phyloP scores from a whole-genome alignment of 2,797 vertebrate genomes.

The Cossypha niveicapilla region DNA sequence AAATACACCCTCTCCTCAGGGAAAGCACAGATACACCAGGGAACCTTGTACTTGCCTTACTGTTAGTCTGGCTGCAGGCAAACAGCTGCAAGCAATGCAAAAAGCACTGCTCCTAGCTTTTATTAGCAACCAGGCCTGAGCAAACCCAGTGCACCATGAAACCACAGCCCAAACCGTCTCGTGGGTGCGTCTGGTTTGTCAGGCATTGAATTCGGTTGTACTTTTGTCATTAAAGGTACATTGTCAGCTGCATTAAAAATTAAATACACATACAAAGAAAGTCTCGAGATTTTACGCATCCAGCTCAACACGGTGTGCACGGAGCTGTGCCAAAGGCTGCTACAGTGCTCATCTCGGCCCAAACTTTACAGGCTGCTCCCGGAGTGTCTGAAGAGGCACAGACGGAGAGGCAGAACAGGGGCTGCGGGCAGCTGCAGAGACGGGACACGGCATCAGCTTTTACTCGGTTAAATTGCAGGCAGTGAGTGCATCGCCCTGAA shows the following conservation, averaged over 20 bases:
- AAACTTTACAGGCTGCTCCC: accelerated
- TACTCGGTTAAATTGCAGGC: background rate
- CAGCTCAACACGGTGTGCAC: accelerated
- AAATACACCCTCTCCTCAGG: background rate
- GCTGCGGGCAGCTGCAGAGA: too few relatives aligned
- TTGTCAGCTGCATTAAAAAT: background rate
- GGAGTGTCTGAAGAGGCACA: background rate
- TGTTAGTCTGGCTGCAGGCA: accelerated
- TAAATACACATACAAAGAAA: accelerated
- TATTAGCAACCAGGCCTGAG: background rate
- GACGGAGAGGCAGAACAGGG: accelerated
- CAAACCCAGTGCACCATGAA: background rate
- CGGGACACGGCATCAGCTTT: background rate
- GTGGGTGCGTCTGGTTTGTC: accelerated
- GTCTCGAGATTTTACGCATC: background rate
- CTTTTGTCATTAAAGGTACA: background rate
- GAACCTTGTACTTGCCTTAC: too few relatives aligned
- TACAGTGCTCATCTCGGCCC: background rate
- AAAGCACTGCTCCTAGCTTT: background rate
- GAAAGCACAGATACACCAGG: background rate
- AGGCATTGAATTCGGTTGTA: accelerated
- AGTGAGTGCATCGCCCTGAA: accelerated
- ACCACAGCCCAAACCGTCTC: background rate
- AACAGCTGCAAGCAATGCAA: background rate
- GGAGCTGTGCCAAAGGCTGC: background rate